Base-by-base conservation (phyloP, 53 echinoderm and acorn worm species). In the Henricia sp. region DNA sequence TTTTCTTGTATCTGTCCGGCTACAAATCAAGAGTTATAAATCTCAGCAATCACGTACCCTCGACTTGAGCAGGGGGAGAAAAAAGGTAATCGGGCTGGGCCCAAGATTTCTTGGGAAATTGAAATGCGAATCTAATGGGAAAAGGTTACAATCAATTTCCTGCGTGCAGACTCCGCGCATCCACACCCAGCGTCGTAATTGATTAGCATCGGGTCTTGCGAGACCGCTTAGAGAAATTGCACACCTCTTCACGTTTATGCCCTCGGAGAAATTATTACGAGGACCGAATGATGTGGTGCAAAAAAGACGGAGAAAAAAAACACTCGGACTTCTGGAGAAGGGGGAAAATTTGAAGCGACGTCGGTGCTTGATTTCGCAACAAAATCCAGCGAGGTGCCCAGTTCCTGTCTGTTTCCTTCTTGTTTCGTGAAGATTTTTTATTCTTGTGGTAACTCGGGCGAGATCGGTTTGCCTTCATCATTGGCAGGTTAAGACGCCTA, bases 321-420 rank as follows among this genome's bases (percentile, higher is more conserved):
- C 63, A 63, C 65, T 46, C 20, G 1, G 24, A 28, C 28, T 42
- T 17, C 30, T 40, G 36, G 54, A 21, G 55, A 54, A 33, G 25
- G 38, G 34, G 38, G 0, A 80, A 46, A 80, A 80, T 29, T 29
- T 57, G 30, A 62, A 57, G 42, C 38, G 63, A 64, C 64, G 63
- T 41, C 32, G 80, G 62, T 80, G 62, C 80, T 80, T 80, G 80
- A 80, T 77, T 80, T 80, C 80, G 80, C 80, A 80, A 80, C 57
- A 64, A 62, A 80, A 80, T 80, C 63, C 80, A 34, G 10, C 26
- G 21, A 70, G 70, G 42, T 70, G 70, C 46, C 23, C n/a, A 12
- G 55, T n/a, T 19, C 23, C 10, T 55, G 20, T 24, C 55, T 9
- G 8, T n/a, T 9, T 24, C 6, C 4, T n/a, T 8, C 55, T 9